phyloP scores from a whole-genome alignment of 1,140 invertebrate genomes.

The Amyelois transitella region DNA sequence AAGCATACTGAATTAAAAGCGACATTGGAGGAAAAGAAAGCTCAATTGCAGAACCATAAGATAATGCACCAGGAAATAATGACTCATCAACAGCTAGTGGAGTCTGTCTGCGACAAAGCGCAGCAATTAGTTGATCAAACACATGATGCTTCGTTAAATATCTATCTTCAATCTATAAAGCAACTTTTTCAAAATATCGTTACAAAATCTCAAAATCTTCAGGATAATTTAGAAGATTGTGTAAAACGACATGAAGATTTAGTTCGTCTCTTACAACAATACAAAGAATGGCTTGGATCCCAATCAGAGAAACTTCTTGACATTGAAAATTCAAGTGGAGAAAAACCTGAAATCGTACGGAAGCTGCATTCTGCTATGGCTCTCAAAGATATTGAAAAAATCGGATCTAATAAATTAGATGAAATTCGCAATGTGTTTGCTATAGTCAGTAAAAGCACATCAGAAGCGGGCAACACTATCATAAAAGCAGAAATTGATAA shows the following conservation, averaged over 20 bases:
- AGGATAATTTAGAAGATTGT: conserved; percentile 89
- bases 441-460: conserved; percentile 87
- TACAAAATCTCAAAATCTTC: conserved; percentile 87
- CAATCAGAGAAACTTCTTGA: conserved; percentile 85
- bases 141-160: conserved; percentile 88
- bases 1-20: conserved; percentile 92
- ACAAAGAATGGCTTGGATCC: conserved; percentile 86
- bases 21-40: conserved; percentile 94
- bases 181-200: conserved; percentile 92
- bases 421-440: conserved; percentile 81
- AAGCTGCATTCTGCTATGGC: conserved; percentile 82
- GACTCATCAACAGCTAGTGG: conserved; percentile 91
- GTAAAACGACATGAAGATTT: conserved; percentile 90
- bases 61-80: conserved; percentile 97
- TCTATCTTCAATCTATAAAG: conserved; percentile 92
- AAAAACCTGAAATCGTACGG: conserved; percentile 85
- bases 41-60: conserved; percentile 94
- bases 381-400: conserved; percentile 80
- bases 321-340: conserved; percentile 86
- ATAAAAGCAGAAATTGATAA: conserved; percentile 84
- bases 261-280: conserved; percentile 81
- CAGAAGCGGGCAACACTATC: conserved; percentile 82
- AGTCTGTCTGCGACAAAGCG: conserved; percentile 93
- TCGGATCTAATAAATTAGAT: conserved; percentile 82
- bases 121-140: conserved; percentile 92